A percentile compares a stretch with the other conserved stretches of the same genome.
Evolutionary conservation across 2,113 vertebrate genomes (phyloP).

Genomic region (Athene cunicularia): DNA sequence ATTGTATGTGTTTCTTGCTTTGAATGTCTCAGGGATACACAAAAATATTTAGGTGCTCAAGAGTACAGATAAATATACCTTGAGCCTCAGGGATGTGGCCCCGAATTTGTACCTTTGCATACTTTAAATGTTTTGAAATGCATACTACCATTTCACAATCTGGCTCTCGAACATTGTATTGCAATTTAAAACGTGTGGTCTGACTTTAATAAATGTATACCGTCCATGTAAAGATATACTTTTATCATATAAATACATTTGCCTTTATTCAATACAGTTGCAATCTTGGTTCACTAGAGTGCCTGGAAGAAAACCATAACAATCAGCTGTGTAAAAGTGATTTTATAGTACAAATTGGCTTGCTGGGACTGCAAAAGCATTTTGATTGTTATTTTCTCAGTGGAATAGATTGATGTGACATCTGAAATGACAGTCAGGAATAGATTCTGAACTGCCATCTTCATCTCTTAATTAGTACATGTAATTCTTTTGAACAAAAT

Average conservation of each 20-base stretch:
- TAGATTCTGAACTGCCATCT: slow-evolving; percentile 49
- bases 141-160: neutral
- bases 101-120: accelerated
- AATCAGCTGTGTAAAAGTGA: neutral
- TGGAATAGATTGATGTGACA: slow-evolving; percentile 44
- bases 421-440: slow-evolving; percentile 45
- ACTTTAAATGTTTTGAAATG: neutral
- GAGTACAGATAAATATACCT: no score
- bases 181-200: neutral
- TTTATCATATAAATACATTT: neutral
- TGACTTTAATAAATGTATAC: neutral
- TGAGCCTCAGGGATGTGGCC: neutral
- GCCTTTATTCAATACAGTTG: neutral
- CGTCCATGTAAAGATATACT: accelerated
- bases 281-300: neutral
- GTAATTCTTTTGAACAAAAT: slow-evolving; percentile 38
- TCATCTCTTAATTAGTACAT: slow-evolving; percentile 56
- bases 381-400: slow-evolving; percentile 38
- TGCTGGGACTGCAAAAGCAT: neutral
- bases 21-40: neutral
- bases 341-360: neutral
- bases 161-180: neutral
- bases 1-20: accelerated
- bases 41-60: neutral
- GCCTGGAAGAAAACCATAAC: neutral